A percentile compares a stretch with the other conserved stretches of the same genome.
These are phyloP conservation scores for Chaunax sp. DNA, from an alignment of 2,797 vertebrate species.

Conservation along the genomic window DNA sequence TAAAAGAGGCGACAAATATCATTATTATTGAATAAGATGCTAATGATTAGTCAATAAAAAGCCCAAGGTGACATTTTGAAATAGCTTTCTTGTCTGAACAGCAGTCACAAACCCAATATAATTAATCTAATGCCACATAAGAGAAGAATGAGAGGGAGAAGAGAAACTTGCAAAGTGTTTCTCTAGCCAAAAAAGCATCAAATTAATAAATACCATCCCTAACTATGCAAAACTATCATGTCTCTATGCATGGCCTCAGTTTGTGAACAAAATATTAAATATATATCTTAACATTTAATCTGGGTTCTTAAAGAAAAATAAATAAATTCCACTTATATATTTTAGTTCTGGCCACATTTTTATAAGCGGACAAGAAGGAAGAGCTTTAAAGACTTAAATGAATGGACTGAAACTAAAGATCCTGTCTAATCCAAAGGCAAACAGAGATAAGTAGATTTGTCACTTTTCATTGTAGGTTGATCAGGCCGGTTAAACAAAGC, in stretches of 20 bases:
- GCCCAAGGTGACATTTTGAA: not conserved
- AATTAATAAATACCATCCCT: too few species aligned
- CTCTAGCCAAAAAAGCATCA: too few species aligned
- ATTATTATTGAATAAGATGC: not conserved
- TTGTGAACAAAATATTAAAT: not conserved
- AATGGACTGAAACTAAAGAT: conserved; percentile 18
- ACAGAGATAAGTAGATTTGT: conserved; percentile 54
- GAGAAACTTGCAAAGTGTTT: too few species aligned
- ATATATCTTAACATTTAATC: too few species aligned
- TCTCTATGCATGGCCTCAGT: too few species aligned
- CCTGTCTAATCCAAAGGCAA: conserved; percentile 22
- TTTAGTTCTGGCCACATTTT: not conserved
- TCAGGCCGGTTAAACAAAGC: not conserved
- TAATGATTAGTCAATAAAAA: not conserved
- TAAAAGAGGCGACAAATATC: not conserved
- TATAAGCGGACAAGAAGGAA: not conserved
- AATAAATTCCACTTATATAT: not conserved
- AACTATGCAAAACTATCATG: too few species aligned
- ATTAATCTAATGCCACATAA: too few species aligned
- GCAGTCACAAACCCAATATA: not conserved
- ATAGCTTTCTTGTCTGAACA: not conserved
- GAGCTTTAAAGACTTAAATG: conserved; percentile 4
- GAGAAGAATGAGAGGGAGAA: too few species aligned
- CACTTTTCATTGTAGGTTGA: conserved; percentile 46
- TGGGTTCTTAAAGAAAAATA: not conserved